Evolutionary conservation across 2,113 vertebrate species (phyloP), one percentile per base, ranked within the genome.

Genomic region (Pampusana beccarii): DNA sequence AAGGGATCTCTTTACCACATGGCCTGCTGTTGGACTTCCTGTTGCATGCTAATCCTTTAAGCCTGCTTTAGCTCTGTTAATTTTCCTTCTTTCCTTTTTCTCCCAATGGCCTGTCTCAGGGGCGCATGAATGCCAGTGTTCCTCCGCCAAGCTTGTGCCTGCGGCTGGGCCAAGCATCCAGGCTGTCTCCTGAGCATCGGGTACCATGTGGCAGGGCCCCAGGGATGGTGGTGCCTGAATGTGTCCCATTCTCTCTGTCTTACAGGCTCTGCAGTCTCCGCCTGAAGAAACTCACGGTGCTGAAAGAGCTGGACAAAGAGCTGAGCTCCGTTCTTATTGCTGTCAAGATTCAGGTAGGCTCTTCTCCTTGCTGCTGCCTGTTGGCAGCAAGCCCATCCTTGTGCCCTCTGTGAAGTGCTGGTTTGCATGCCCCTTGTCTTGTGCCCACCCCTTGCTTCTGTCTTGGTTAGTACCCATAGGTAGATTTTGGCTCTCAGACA

Each of bases 291-390:
- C 98, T 99, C 95, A 98, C 99, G 0, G 99, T 99, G 80, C 97
- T 99, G 97, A 98, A 98, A 92, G 99, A 99, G 92, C 98, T 99
- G 80, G 99, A 99, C 94, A 99, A 99, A 84, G 99, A 99, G 97
- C 98, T 99, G 66, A 99, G 99, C 95, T 99, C 99, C 5, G 99
- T 99, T 90, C 99, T 99, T 96, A 99, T 99, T 0, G 99, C 99
- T 0, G 99, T 99, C 71, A 99, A 99, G 97, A 99, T 99, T 95
- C 99, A 99, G 99, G 99, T 99, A 97, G 97, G 96, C 34, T 90
- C 15, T 50, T 85, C 26, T 92, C 42, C 72, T 40, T n/a, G 34
- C 64, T 56, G 53, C 53, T 85, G 51, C 81, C 54, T 36, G 15
- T 34, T 25, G 62, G 79, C 64, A 83, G 56, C 36, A 9, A 86